Percentiles rank a stretch among this genome's conserved stretches.
Evolutionary conservation across 2,113 vertebrate species (phyloP).

Genomic region (Lophius piscatorius): DNA sequence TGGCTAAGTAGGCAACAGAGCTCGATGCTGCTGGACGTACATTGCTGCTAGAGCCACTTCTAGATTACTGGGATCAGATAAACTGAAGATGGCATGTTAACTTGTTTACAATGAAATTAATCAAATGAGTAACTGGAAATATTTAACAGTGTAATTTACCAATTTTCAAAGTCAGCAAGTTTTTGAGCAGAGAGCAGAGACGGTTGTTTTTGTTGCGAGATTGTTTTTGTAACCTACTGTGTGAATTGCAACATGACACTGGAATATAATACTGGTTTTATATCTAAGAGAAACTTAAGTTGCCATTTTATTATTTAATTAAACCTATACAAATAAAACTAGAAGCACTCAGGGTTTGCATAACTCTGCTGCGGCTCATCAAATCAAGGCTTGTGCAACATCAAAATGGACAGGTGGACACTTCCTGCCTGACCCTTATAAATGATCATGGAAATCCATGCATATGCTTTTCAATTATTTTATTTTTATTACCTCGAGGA

Average conservation of each 20-base stretch:
- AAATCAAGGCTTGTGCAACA: no score
- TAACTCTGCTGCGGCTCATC: no score
- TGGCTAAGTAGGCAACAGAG: constrained; percentile 25
- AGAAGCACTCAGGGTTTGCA: no score
- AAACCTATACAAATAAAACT: no score
- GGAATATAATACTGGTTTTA: constrained; percentile 15
- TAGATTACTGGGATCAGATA: constrained; percentile 23
- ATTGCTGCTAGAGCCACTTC: constrained; percentile 47
- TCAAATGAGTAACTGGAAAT: constrained; percentile 21
- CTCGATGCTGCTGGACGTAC: constrained; percentile 31
- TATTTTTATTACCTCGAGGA: no score
- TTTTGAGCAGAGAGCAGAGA: constrained; percentile 11
- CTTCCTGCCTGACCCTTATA: no score
- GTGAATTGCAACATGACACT: constrained; percentile 41
- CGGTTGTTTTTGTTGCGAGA: neutral
- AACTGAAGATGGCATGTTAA: constrained; percentile 31
- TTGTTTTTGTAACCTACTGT: constrained; percentile 25
- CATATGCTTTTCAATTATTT: no score
- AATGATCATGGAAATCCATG: no score
- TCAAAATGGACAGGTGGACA: no score
- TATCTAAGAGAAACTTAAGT: no score
- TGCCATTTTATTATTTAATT: no score
- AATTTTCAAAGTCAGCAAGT: constrained; percentile 11
- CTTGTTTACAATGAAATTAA: constrained; percentile 56
- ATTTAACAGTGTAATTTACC: constrained; percentile 1